These are phyloP conservation scores for Poeciliopsis turneri DNA, from an alignment of 2,797 vertebrate species.

Conservation along the genomic window DNA sequence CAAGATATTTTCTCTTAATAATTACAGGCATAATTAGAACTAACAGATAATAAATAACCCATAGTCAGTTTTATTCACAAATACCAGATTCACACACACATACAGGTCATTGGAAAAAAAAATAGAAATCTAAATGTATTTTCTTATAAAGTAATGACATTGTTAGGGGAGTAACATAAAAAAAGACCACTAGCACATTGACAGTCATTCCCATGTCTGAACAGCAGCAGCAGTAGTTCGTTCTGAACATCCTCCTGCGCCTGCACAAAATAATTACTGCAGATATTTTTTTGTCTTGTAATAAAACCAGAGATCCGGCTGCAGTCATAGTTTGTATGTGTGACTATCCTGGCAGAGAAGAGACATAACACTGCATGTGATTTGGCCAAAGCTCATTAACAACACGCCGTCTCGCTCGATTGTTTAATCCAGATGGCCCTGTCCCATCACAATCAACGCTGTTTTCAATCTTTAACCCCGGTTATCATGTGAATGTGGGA, in stretches of 20 bases:
- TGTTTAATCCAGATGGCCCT: constrained; percentile 57
- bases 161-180: neutral
- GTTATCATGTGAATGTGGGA: constrained; percentile 45
- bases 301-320: neutral
- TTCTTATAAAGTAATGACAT: neutral
- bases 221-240: neutral
- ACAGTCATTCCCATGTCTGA: neutral
- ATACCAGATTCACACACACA: neutral
- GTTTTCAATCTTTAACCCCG: constrained; percentile 59
- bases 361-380: neutral
- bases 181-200: neutral
- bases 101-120: neutral
- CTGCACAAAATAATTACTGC: neutral
- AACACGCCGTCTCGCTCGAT: constrained; percentile 15
- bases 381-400: constrained; percentile 9
- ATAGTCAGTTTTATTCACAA: neutral
- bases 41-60: neutral
- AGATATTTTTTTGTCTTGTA: neutral
- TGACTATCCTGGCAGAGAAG: neutral
- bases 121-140: too few species aligned
- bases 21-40: neutral
- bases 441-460: constrained; percentile 47
- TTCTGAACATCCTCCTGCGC: neutral
- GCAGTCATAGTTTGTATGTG: neutral
- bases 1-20: neutral